phyloP scores from a whole-genome alignment of 2,113 vertebrate genomes.

The Euleptes europaea region DNA sequence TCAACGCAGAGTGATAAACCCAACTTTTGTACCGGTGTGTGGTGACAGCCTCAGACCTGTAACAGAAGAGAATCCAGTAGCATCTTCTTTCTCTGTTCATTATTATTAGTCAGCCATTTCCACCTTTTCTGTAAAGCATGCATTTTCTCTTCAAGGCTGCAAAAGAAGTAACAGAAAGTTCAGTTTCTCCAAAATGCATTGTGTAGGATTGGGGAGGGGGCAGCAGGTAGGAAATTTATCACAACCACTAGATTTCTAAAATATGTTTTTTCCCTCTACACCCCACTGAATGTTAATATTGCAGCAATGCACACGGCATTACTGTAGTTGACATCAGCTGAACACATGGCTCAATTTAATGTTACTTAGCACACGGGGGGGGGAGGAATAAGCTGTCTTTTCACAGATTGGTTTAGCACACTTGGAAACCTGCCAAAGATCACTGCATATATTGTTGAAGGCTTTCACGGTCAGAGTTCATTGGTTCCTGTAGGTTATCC shows the following conservation, averaged over 20 bases:
- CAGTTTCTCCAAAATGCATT: background rate
- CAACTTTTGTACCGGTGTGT: background rate
- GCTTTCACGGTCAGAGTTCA: too few species aligned
- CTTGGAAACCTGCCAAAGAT: background rate
- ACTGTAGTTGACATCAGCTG: background rate
- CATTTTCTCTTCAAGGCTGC: conserved; percentile 79
- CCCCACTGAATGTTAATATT: background rate
- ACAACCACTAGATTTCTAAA: too few species aligned
- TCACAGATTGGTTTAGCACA: background rate
- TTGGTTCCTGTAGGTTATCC: too few species aligned
- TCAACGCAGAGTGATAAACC: background rate
- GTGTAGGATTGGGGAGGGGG: background rate
- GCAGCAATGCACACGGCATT: background rate
- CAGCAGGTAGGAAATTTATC: background rate
- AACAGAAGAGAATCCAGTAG: conserved; percentile 80
- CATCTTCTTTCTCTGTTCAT: conserved; percentile 67
- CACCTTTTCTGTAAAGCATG: conserved; percentile 62
- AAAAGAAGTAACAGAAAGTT: conserved; percentile 20
- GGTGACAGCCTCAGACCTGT: conserved; percentile 76
- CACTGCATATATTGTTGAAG: background rate
- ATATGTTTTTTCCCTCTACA: background rate
- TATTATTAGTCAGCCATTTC: conserved; percentile 73
- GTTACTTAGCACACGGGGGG: background rate
- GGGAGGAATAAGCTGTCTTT: background rate
- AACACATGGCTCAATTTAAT: background rate